Percentiles rank a stretch among this genome's conserved stretches.
These are phyloP conservation scores for Crotalus helleri DNA, from an alignment of 2,113 vertebrate species.

Conservation along the genomic window DNA sequence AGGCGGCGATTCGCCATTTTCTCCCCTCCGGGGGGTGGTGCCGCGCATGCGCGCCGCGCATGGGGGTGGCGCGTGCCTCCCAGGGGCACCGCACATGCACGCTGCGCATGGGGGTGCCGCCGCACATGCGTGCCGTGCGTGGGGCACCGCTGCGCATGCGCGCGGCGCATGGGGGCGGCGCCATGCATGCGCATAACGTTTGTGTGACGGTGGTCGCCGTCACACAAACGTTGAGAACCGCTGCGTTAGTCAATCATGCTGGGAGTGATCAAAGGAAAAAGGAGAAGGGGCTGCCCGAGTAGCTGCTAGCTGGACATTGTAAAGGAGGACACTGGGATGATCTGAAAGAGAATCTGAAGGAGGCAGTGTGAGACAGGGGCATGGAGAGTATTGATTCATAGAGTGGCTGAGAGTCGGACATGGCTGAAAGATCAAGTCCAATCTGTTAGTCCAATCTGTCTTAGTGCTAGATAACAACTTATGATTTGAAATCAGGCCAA, in stretches of 20 bases:
- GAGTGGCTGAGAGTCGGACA: background rate
- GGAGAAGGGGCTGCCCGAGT: background rate
- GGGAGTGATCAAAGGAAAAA: background rate
- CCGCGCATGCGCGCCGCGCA: no score
- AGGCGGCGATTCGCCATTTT: no score
- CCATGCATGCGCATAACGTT: no score
- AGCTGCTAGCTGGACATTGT: background rate
- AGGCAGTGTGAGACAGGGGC: background rate
- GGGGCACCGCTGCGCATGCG: no score
- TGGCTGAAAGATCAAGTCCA: background rate
- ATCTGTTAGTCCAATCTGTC: background rate
- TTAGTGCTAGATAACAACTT: background rate
- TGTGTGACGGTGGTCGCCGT: no score
- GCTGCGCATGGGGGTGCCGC: no score
- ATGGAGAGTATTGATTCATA: background rate
- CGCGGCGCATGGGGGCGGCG: no score
- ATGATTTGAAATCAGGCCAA: background rate
- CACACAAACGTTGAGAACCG: no score
- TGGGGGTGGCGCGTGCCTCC: no score
- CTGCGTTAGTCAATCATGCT: background rate
- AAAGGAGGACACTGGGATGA: background rate
- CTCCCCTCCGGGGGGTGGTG: no score
- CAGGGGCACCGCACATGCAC: no score
- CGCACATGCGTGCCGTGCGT: no score
- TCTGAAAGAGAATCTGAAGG: background rate